A percentile compares a stretch with the other conserved stretches of the same genome.
phyloP scores from a whole-genome alignment of 2,113 vertebrate species.

The Crotophaga sulcirostris region DNA sequence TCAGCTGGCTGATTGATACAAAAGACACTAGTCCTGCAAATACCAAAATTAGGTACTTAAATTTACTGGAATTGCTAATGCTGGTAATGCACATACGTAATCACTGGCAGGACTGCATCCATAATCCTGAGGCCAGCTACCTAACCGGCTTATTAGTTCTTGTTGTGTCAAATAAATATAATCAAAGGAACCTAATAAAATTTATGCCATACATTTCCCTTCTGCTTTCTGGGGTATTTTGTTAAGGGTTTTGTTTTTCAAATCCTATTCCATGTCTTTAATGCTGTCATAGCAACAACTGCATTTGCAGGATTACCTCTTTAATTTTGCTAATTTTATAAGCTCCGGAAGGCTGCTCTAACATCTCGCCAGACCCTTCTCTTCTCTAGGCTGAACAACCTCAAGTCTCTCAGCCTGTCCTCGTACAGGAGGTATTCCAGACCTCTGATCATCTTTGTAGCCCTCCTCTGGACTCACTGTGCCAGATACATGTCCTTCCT shows the following conservation, averaged over 20 bases:
- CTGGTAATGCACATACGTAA: background rate
- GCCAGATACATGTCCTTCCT: too few relatives aligned
- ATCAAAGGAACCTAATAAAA: constrained; percentile 8
- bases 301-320: background rate
- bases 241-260: background rate
- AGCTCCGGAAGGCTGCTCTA: background rate
- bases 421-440: too few relatives aligned
- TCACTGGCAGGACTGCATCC: background rate
- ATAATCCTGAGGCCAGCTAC: constrained; percentile 14
- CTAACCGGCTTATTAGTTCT: constrained; percentile 28
- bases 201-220: background rate
- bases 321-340: background rate
- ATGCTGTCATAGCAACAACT: background rate
- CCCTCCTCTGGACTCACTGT: too few relatives aligned
- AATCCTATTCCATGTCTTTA: background rate
- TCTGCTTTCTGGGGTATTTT: background rate
- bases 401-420: too few relatives aligned
- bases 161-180: background rate
- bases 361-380: too few relatives aligned
- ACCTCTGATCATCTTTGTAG: too few relatives aligned
- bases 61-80: constrained; percentile 14
- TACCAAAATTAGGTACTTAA: constrained; percentile 22
- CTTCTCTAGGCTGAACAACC: too few relatives aligned
- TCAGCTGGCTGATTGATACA: background rate
- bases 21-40: background rate